Conservation (phyloP, 2,888 invertebrate species). For the Arctia plantaginis region DNA sequence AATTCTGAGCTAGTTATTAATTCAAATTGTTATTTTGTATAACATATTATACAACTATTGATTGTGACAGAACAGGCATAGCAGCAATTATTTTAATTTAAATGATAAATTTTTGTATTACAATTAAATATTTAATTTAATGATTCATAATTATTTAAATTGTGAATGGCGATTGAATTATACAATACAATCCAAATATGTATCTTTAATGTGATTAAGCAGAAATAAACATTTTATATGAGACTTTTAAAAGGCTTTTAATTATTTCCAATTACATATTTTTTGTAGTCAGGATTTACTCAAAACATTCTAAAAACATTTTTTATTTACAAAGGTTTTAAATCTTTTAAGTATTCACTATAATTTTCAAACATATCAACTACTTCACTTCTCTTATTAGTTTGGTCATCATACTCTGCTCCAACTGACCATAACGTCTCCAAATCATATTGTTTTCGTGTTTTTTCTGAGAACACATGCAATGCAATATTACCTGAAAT, state of each 20-base stretch:
- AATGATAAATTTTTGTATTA: conserved; percentile 45
- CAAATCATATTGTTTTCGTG: conserved; percentile 92
- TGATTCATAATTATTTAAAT: conserved; percentile 65
- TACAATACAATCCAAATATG: conserved; percentile 80
- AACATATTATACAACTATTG: conserved; percentile 68
- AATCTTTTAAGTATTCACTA: conserved; percentile 87
- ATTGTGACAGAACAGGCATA: conserved; percentile 59
- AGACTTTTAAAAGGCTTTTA: conserved; percentile 77
- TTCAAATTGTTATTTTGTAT: conserved; percentile 82
- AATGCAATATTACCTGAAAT: conserved; percentile 95
- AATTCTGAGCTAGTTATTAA: conserved; percentile 75
- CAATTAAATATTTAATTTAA: conserved; percentile 50
- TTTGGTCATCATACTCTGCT: conserved; percentile 91
- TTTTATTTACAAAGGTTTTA: conserved; percentile 84
- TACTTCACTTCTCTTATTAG: conserved; percentile 87
- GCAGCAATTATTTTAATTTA: conserved; percentile 46
- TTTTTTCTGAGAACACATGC: conserved; percentile 92
- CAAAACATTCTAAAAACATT: background rate
- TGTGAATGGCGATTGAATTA: conserved; percentile 76
- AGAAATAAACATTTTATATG: conserved; percentile 86
- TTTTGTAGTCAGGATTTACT: background rate
- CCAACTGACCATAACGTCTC: conserved; percentile 97
- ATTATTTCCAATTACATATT: conserved; percentile 26
- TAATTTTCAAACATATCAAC: conserved; percentile 89
- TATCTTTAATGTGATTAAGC: conserved; percentile 82